These are phyloP conservation scores for Chlorospingus flavigularis DNA, from an alignment of 2,797 vertebrate genomes.

Conservation along the genomic window DNA sequence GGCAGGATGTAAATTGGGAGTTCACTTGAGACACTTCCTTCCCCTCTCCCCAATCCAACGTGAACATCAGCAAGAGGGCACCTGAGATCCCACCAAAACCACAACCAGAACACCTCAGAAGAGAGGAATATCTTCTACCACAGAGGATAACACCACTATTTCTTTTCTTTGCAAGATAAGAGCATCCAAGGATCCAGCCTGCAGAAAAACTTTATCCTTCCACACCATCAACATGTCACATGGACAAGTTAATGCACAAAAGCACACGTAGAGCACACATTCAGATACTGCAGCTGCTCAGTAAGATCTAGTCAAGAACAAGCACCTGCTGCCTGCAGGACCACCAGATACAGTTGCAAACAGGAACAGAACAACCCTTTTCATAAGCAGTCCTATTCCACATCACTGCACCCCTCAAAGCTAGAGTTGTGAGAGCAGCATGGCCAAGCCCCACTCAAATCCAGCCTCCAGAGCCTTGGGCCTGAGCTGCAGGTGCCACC, in stretches of 20 bases:
- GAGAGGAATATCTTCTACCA: neutral
- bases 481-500: neutral
- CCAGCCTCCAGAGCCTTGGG: neutral
- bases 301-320: neutral
- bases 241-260: neutral
- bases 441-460: neutral
- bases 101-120: neutral
- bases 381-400: neutral
- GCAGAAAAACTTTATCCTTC: neutral
- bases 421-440: neutral
- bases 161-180: neutral
- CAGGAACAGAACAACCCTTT: neutral
- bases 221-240: neutral
- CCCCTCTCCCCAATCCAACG: neutral
- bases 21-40: neutral
- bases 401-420: neutral
- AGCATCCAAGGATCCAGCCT: neutral
- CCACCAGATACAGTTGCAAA: neutral
- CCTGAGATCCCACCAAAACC: neutral
- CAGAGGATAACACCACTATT: neutral
- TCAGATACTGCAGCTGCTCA: neutral
- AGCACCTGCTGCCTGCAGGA: neutral
- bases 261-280: neutral
- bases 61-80: accelerated
- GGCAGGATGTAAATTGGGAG: neutral